A percentile compares a stretch with the other conserved stretches of the same genome.
Conservation (phyloP, 2,888 invertebrate genomes). For the Argyra leucocephala region DNA sequence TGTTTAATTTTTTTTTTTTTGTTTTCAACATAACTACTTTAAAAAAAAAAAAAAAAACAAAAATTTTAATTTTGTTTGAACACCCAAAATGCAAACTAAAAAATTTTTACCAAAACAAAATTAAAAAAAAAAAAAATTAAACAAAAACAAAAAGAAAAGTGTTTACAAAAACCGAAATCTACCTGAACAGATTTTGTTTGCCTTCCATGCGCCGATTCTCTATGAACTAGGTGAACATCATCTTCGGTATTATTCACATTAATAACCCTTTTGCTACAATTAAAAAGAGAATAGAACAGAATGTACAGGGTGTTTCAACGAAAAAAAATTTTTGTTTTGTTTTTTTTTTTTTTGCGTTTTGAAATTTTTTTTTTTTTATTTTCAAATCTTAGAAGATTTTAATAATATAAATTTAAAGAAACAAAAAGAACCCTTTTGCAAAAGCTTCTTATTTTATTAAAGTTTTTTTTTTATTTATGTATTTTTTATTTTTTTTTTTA, state of each 20-base stretch:
- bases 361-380: too few species aligned
- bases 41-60: conserved; percentile 14
- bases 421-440: too few species aligned
- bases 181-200: conserved; percentile 69
- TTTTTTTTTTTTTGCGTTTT: conserved; percentile 14
- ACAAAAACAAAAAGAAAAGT: conserved; percentile 24
- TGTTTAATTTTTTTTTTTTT: neutral
- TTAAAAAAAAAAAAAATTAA: conserved; percentile 18
- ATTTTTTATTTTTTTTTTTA: too few species aligned
- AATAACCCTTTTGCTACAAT: conserved; percentile 64
- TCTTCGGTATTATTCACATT: conserved; percentile 65
- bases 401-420: too few species aligned
- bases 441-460: too few species aligned
- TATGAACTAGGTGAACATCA: conserved; percentile 63
- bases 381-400: too few species aligned
- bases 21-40: conserved; percentile 10
- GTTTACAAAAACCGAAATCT: conserved; percentile 35
- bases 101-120: conserved; percentile 11
- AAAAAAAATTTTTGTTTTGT: neutral
- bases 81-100: conserved; percentile 14
- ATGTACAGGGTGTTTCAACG: conserved; percentile 16
- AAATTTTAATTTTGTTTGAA: too few species aligned
- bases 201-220: conserved; percentile 57
- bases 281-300: conserved; percentile 33
- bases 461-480: too few species aligned